A percentile compares a stretch with the other conserved stretches of the same genome.
phyloP scores from a whole-genome alignment of 2,113 vertebrate genomes.

The Siniperca knerii region DNA sequence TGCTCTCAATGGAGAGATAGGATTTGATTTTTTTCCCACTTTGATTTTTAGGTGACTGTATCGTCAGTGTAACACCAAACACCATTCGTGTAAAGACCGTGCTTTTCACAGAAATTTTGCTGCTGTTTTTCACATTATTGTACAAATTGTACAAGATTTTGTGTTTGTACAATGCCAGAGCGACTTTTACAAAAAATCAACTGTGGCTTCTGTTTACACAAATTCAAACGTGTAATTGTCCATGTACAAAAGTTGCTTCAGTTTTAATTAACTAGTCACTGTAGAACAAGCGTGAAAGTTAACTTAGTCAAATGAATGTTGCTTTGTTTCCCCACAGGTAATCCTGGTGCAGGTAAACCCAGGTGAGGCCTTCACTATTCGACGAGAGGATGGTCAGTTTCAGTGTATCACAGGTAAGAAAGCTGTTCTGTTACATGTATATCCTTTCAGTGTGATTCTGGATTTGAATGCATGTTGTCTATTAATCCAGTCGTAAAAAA shows the following conservation, averaged over 20 bases:
- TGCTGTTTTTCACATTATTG: neutral
- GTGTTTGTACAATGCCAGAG: neutral
- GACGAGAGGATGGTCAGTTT: slow-evolving; percentile 99
- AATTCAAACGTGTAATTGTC: neutral
- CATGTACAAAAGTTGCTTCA: neutral
- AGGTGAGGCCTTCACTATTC: slow-evolving; percentile 99
- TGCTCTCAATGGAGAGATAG: neutral
- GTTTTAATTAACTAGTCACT: neutral
- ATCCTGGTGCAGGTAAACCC: slow-evolving; percentile 99
- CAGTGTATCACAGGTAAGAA: slow-evolving; percentile 99
- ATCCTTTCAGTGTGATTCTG: neutral
- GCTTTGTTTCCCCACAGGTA: slow-evolving; percentile 87
- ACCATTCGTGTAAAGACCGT: neutral
- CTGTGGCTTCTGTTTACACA: neutral
- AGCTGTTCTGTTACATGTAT: rapidly evolving
- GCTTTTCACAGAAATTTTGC: neutral
- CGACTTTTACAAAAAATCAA: neutral
- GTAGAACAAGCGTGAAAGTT: neutral
- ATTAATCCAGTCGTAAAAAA: neutral
- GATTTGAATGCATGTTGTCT: neutral
- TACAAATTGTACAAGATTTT: neutral
- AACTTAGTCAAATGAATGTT: neutral
- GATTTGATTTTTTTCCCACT: neutral
- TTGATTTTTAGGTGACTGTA: neutral
- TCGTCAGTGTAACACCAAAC: neutral